Evolutionary conservation across 2,113 vertebrate genomes (phyloP).

Genomic region (Sorex araneus): DNA sequence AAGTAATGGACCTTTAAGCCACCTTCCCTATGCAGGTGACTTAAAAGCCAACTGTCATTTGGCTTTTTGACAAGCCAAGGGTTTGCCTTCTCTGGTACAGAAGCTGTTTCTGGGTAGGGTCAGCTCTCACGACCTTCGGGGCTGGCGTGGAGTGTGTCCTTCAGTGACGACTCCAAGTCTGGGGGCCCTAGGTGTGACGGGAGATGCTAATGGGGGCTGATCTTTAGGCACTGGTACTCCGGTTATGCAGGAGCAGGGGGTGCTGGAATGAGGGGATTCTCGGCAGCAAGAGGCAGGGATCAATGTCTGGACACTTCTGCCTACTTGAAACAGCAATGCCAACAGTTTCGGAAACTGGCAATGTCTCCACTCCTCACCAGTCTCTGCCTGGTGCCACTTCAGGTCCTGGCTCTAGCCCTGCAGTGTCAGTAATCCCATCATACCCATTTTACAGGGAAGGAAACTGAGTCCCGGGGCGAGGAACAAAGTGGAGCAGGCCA

Average conservation of each 20-base stretch:
- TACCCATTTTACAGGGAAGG: not conserved
- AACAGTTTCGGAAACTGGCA: not conserved
- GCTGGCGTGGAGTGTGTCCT: not conserved
- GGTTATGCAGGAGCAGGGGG: not conserved
- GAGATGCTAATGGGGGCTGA: not conserved
- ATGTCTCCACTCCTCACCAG: too few relatives aligned
- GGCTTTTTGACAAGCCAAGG: not conserved
- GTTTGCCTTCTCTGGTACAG: not conserved
- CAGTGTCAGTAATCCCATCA: not conserved
- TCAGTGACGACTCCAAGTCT: not conserved
- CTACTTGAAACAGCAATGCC: not conserved
- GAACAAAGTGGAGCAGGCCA: not conserved
- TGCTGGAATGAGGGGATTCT: not conserved
- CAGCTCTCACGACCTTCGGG: not conserved
- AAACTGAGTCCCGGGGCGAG: not conserved
- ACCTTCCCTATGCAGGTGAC: not conserved
- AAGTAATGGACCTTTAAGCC: too few relatives aligned
- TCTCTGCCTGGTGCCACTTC: not conserved
- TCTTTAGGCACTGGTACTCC: not conserved
- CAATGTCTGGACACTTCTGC: not conserved
- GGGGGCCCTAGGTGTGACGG: not conserved
- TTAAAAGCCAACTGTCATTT: not conserved
- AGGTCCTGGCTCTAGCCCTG: not conserved
- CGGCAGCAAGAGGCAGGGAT: not conserved
- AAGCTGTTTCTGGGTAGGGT: not conserved